Conservation (phyloP, 2,113 vertebrate genomes). For the Trogon melanurus region DNA sequence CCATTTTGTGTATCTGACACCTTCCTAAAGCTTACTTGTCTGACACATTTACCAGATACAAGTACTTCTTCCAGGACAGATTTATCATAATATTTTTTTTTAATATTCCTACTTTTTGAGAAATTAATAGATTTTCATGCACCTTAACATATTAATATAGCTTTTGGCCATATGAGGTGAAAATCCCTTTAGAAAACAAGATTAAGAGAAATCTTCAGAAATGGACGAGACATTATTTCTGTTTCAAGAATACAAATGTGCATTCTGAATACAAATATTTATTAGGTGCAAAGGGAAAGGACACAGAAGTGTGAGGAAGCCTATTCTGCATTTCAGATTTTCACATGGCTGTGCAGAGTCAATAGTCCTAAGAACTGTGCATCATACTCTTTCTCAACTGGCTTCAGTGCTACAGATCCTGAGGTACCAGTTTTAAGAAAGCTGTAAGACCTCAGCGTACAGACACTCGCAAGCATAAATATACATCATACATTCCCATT, state of each 20-base stretch:
- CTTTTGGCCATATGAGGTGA: not conserved
- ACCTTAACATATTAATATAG: not conserved
- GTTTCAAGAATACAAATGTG: not conserved
- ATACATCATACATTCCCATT: not conserved
- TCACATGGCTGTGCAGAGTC: not conserved
- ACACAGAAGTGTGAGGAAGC: not conserved
- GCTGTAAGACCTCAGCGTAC: not conserved
- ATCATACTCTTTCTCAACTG: not conserved
- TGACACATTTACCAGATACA: constrained; percentile 8
- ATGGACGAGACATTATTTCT: not conserved
- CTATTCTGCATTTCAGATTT: not conserved
- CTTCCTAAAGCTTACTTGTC: constrained; percentile 33
- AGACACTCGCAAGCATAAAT: not conserved
- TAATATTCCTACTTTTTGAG: not conserved
- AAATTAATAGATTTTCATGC: not conserved
- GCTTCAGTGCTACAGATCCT: not conserved
- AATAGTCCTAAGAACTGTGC: not conserved
- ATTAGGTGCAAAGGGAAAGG: not conserved
- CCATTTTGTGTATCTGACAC: constrained; percentile 20
- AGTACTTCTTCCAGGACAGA: not conserved
- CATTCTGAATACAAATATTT: not conserved
- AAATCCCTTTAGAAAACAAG: not conserved
- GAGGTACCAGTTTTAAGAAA: not conserved
- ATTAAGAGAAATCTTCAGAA: not conserved
- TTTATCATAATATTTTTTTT: not conserved